These are phyloP conservation scores for Aotus griseimembra DNA, from an alignment of 2,797 vertebrate species.

Conservation along the genomic window DNA sequence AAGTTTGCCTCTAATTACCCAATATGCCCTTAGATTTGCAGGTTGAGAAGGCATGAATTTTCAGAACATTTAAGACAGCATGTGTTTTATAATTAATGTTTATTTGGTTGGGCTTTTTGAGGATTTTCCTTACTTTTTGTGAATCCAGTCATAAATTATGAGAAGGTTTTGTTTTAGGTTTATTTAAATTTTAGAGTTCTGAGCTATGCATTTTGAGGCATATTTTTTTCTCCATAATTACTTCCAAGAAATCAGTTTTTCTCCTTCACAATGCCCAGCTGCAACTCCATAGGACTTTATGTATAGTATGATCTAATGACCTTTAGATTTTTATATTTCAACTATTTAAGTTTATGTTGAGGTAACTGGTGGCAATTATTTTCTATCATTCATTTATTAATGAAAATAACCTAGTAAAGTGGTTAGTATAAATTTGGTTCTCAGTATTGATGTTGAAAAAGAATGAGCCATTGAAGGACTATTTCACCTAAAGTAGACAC, in stretches of 20 bases:
- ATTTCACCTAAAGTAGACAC: too few species aligned
- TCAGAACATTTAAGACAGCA: not conserved
- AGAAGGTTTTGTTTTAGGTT: not conserved
- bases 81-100: not conserved
- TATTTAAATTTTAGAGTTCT: not conserved
- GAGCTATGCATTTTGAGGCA: not conserved
- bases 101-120: not conserved
- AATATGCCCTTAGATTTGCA: not conserved
- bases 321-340: not conserved
- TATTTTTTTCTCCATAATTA: not conserved
- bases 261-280: not conserved
- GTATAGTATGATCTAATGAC: not conserved
- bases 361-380: not conserved
- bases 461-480: not conserved
- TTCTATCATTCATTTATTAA: not conserved
- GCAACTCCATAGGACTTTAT: not conserved
- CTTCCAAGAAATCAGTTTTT: not conserved
- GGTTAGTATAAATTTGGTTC: not conserved
- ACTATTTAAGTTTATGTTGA: not conserved
- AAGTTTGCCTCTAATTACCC: not conserved
- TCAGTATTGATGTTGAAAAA: not conserved
- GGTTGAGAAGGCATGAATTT: not conserved
- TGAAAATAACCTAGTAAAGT: not conserved
- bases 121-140: not conserved
- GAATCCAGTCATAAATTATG: not conserved